Evolutionary conservation across 1,140 invertebrate species (phyloP).

Genomic region (Meloidogyne chitwoodi): DNA sequence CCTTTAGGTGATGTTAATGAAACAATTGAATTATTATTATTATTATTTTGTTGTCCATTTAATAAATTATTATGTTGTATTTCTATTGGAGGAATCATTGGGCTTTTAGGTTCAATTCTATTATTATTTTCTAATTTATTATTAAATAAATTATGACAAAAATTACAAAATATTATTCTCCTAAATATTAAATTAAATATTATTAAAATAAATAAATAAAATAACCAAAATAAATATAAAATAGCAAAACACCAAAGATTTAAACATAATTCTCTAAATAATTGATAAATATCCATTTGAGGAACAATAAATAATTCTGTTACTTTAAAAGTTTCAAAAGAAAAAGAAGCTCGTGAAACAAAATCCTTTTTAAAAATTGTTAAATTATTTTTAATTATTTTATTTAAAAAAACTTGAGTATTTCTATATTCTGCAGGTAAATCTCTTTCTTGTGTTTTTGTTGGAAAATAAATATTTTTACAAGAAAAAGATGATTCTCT

Average conservation of each 20-base stretch:
- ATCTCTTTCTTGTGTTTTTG: conserved; percentile 10
- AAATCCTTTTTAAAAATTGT: conserved; percentile 20
- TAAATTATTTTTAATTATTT: conserved; percentile 22
- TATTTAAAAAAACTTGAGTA: conserved; percentile 8
- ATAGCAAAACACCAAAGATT: conserved; percentile 41
- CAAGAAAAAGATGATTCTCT: conserved; percentile 6
- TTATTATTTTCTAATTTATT: background rate
- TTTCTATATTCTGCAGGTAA: conserved; percentile 28
- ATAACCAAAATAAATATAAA: conserved; percentile 32
- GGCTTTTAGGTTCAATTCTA: conserved; percentile 15
- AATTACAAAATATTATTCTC: conserved; percentile 2
- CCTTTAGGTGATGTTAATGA: conserved; percentile 1
- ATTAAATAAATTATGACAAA: background rate
- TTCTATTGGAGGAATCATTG: conserved; percentile 2
- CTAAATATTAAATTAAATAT: background rate
- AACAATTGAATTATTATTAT: background rate
- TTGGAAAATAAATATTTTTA: background rate
- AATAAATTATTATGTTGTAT: background rate
- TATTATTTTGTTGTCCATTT: background rate
- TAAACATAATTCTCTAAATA: conserved; percentile 32
- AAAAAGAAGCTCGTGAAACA: conserved; percentile 28
- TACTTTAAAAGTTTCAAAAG: conserved; percentile 27
- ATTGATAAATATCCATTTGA: conserved; percentile 9
- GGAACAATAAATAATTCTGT: conserved; percentile 8
- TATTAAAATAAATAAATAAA: background rate